Evolutionary conservation across 2,888 invertebrate genomes (phyloP).

Genomic region (Chironomus tentans): DNA sequence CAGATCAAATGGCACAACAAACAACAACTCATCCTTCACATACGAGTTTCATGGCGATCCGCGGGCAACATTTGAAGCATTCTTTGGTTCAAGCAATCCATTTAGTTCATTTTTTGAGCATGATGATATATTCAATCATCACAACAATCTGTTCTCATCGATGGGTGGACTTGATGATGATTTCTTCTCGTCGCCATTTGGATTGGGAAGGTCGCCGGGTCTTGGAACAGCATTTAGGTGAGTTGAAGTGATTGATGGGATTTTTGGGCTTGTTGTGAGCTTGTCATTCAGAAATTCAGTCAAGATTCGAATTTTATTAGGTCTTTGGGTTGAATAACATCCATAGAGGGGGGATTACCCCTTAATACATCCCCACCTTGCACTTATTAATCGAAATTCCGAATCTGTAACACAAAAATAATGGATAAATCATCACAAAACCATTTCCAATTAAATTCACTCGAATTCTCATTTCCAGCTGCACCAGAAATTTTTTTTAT

Average conservation of each 20-base stretch:
- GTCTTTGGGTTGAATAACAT: no score
- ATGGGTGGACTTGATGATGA: conserved; percentile 68
- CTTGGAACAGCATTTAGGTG: conserved; percentile 52
- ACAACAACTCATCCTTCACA: conserved; percentile 55
- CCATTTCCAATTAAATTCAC: no score
- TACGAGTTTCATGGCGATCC: conserved; percentile 96
- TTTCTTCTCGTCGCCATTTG: conserved; percentile 71
- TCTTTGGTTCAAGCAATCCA: conserved; percentile 93
- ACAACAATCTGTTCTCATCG: conserved; percentile 56
- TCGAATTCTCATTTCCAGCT: no score
- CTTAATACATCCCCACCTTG: no score
- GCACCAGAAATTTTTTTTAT: no score
- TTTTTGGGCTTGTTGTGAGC: no score
- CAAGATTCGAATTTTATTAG: no score
- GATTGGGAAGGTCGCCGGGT: conserved; percentile 58
- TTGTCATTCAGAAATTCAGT: no score
- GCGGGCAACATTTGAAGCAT: conserved; percentile 92
- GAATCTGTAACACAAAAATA: background rate
- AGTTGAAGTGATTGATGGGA: conserved; percentile 27
- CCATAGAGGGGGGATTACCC: no score
- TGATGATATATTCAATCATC: conserved; percentile 46
- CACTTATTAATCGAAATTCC: background rate
- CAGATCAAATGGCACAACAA: conserved; percentile 43
- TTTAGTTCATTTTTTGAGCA: conserved; percentile 83
- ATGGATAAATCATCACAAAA: background rate